Conservation (phyloP, 2,797 vertebrate species). For the Glossophaga mutica region DNA sequence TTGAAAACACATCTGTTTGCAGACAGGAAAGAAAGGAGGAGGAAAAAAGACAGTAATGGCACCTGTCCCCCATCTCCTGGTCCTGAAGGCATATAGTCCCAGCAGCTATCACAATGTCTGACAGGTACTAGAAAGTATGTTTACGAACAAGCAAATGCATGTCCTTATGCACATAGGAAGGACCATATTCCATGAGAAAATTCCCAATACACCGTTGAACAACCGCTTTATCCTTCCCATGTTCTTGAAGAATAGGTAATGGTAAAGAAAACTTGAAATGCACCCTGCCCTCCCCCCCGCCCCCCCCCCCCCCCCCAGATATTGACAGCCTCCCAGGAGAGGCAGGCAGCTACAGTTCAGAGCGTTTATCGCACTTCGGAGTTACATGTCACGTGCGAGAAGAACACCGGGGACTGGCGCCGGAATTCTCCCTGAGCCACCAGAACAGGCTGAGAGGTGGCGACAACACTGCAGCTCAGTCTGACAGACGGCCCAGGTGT, state of each 20-base stretch:
- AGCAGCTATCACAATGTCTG: not conserved
- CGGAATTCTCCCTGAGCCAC: not conserved
- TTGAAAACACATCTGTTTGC: not conserved
- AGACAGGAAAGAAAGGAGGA: not conserved
- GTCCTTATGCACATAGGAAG: not conserved
- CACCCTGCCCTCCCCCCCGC: too few relatives aligned
- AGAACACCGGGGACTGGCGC: accelerated
- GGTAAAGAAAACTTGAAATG: not conserved
- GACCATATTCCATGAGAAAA: not conserved
- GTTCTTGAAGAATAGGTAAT: not conserved
- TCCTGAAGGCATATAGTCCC: not conserved
- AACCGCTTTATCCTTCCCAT: not conserved
- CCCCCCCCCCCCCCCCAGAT: too few relatives aligned
- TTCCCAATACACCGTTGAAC: not conserved
- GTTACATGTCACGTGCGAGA: not conserved
- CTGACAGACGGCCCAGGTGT: not conserved
- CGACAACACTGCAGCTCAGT: not conserved
- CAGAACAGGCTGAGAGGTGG: not conserved
- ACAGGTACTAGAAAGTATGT: not conserved
- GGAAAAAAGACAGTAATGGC: not conserved
- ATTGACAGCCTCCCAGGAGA: not conserved
- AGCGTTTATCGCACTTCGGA: not conserved
- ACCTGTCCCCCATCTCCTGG: not conserved
- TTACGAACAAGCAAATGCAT: not conserved
- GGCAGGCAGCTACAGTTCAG: not conserved